phyloP scores from a whole-genome alignment of 2,888 invertebrate genomes.

The Bedellia somnulentella region DNA sequence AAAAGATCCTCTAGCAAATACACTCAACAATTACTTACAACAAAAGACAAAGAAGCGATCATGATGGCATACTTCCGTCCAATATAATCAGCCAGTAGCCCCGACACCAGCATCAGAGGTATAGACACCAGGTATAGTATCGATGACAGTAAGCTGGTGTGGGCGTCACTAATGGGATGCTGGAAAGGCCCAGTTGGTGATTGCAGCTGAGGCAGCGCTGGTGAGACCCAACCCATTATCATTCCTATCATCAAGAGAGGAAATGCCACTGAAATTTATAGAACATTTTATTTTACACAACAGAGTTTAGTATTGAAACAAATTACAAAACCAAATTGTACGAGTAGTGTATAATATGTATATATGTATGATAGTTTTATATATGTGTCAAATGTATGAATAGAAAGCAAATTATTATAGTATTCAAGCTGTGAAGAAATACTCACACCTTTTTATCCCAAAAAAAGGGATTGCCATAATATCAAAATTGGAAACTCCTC shows the following conservation, averaged over 20 bases:
- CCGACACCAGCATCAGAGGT: conserved; percentile 23
- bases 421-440: too few relatives aligned
- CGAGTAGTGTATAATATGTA: not conserved
- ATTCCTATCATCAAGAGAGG: conserved; percentile 24
- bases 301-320: not conserved
- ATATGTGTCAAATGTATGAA: not conserved
- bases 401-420: not conserved
- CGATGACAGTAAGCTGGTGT: conserved; percentile 27
- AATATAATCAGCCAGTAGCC: conserved; percentile 19
- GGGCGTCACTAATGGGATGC: conserved; percentile 16
- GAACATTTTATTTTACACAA: too few relatives aligned
- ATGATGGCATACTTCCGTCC: conserved; percentile 28
- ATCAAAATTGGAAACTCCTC: too few relatives aligned
- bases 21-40: conserved; percentile 18
- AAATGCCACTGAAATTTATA: conserved; percentile 22
- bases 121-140: conserved; percentile 25
- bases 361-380: not conserved
- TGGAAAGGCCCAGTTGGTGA: conserved; percentile 16
- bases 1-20: too few relatives aligned
- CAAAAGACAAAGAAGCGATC: conserved; percentile 30
- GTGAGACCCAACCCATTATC: conserved; percentile 27
- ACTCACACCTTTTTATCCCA: too few relatives aligned
- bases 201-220: conserved; percentile 21
- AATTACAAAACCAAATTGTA: too few relatives aligned
- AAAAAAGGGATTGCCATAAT: too few relatives aligned